phyloP scores from a whole-genome alignment of 2,888 invertebrate species.

The Fragum sueziense region DNA sequence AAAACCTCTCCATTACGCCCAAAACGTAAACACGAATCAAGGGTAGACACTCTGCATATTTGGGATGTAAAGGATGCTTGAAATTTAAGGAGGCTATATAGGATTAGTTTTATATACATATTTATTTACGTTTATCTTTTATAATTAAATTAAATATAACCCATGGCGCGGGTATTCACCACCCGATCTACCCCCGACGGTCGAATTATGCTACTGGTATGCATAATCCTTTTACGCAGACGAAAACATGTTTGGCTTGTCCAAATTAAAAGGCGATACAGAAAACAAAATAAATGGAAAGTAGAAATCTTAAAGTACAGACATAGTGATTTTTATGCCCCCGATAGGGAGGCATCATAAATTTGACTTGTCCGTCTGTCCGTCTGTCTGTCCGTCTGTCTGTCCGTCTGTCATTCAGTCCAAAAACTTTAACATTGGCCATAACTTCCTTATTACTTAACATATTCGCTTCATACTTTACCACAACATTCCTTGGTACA shows the following conservation, averaged over 20 bases:
- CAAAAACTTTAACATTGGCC: no score
- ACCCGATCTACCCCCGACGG: constrained; percentile 9
- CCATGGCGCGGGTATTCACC: background rate
- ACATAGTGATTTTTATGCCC: no score
- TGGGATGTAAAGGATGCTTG: constrained; percentile 11
- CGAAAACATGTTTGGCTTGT: background rate
- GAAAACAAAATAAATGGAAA: background rate
- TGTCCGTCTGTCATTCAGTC: no score
- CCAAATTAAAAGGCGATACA: background rate
- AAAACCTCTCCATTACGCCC: background rate
- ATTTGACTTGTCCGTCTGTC: no score
- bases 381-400: no score
- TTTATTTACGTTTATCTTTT: constrained; percentile 17
- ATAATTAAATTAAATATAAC: constrained; percentile 17
- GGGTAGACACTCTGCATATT: constrained; percentile 1
- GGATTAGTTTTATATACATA: constrained; percentile 24
- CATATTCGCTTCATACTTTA: no score
- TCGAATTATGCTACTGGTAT: background rate
- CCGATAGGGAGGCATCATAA: no score
- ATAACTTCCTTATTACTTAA: no score
- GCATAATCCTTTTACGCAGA: background rate
- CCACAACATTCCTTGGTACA: no score
- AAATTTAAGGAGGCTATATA: background rate
- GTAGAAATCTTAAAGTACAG: background rate
- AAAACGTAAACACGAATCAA: background rate